Conservation (phyloP, 2,888 invertebrate genomes). For the Erebia epiphron region DNA sequence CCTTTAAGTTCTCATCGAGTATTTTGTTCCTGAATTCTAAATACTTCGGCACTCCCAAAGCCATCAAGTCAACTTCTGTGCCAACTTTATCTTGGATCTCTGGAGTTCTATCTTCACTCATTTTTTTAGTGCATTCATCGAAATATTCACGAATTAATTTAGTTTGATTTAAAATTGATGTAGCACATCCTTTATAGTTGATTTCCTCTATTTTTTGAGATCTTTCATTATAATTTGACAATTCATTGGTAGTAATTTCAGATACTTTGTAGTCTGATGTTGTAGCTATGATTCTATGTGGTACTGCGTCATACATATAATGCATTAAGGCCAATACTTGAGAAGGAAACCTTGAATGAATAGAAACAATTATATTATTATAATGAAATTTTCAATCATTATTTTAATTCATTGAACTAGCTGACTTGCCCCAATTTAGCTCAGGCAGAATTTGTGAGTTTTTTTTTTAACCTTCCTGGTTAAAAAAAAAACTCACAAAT, state of each 20-base stretch:
- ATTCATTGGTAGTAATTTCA: constrained; percentile 45
- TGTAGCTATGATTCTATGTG: constrained; percentile 59
- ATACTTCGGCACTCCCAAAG: constrained; percentile 51
- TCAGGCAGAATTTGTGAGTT: too few relatives aligned
- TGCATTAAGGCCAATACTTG: constrained; percentile 68
- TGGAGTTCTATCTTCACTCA: constrained; percentile 59
- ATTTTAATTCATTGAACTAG: too few relatives aligned
- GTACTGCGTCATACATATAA: constrained; percentile 64
- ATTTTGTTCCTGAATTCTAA: constrained; percentile 55
- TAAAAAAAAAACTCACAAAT: too few relatives aligned
- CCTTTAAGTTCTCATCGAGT: constrained; percentile 49
- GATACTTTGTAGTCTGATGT: constrained; percentile 52
- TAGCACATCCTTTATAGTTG: constrained; percentile 49
- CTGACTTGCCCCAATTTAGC: too few relatives aligned
- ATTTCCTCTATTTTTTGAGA: constrained; percentile 15
- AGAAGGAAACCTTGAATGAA: constrained; percentile 60
- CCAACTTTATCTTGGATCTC: constrained; percentile 53
- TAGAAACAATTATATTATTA: too few relatives aligned
- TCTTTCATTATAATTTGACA: constrained; percentile 48
- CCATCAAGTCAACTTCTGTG: constrained; percentile 61
- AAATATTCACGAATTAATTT: constrained; percentile 56
- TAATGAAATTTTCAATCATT: too few relatives aligned
- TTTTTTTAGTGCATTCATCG: constrained; percentile 60
- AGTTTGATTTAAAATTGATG: constrained; percentile 56
- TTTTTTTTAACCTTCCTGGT: too few relatives aligned